These are phyloP conservation scores for Hypocryptadius cinnamomeus DNA, from an alignment of 2,113 vertebrate genomes.

Conservation along the genomic window DNA sequence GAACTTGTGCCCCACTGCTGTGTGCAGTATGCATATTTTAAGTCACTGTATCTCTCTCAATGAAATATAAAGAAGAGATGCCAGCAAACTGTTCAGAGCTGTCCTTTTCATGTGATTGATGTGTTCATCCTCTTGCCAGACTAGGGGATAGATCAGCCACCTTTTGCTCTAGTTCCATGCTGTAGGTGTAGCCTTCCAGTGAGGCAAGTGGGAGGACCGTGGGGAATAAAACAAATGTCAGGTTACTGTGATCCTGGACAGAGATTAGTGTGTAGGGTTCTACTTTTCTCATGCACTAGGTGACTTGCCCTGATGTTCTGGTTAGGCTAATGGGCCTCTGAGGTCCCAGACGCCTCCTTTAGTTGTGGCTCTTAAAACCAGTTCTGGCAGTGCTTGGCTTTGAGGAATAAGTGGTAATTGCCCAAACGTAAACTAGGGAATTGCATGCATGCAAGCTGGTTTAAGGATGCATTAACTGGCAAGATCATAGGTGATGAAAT, in stretches of 20 bases:
- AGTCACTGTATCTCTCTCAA: fast-evolving
- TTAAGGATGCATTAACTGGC: not conserved
- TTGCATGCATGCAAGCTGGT: not conserved
- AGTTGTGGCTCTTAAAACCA: constrained; percentile 42
- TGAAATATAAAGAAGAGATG: not conserved
- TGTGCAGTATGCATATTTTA: not conserved
- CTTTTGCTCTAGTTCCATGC: not conserved
- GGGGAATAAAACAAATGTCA: not conserved
- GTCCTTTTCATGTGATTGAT: not conserved
- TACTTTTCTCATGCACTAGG: not conserved
- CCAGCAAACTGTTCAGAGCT: not conserved
- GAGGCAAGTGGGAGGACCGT: not conserved
- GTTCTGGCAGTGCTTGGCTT: constrained; percentile 33
- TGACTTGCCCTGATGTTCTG: constrained; percentile 10
- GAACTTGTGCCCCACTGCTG: not conserved
- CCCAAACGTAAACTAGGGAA: not conserved
- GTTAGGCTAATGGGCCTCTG: constrained; percentile 18
- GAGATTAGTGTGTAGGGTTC: not conserved
- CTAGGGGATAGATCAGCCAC: not conserved
- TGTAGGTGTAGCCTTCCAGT: not conserved
- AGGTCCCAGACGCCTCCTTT: not conserved
- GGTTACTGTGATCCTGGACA: not conserved
- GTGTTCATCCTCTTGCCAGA: not conserved
- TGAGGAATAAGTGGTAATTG: not conserved
- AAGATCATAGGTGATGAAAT: not conserved